Percentiles rank a stretch among this genome's conserved stretches.
These are phyloP conservation scores for Triplophysa tibetana DNA, from an alignment of 2,113 vertebrate genomes.

Conservation along the genomic window DNA sequence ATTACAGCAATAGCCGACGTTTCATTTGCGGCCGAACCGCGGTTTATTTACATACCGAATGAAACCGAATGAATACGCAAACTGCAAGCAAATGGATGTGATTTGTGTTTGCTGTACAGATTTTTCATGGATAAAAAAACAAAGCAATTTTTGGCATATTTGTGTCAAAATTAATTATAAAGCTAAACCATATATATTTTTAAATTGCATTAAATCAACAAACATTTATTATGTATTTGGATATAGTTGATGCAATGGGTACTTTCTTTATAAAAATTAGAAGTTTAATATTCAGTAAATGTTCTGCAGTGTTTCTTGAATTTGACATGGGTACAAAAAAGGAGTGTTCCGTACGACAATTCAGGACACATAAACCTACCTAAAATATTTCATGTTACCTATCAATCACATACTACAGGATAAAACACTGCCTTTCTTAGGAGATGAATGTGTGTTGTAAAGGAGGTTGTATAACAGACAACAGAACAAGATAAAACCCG, in stretches of 20 bases:
- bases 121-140: too few species aligned
- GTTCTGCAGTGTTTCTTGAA: background rate
- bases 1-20: constrained; percentile 11
- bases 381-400: background rate
- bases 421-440: constrained; percentile 15
- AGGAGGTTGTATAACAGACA: constrained; percentile 23
- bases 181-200: background rate
- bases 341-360: background rate
- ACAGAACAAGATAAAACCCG: constrained; percentile 4
- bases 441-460: constrained; percentile 20
- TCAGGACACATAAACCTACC: background rate
- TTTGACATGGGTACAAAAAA: background rate
- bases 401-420: background rate
- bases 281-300: too few species aligned
- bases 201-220: background rate
- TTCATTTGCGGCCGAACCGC: constrained; percentile 21
- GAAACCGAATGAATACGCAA: too few species aligned
- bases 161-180: background rate
- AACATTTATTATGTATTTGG: background rate
- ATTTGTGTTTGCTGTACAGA: background rate
- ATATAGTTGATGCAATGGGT: background rate
- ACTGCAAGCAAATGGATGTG: constrained; percentile 11
- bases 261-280: background rate
- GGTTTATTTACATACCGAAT: constrained; percentile 35
- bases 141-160: background rate